These are phyloP conservation scores for Drosophila mayri DNA, from an alignment of 1,140 invertebrate species.

Conservation along the genomic window DNA sequence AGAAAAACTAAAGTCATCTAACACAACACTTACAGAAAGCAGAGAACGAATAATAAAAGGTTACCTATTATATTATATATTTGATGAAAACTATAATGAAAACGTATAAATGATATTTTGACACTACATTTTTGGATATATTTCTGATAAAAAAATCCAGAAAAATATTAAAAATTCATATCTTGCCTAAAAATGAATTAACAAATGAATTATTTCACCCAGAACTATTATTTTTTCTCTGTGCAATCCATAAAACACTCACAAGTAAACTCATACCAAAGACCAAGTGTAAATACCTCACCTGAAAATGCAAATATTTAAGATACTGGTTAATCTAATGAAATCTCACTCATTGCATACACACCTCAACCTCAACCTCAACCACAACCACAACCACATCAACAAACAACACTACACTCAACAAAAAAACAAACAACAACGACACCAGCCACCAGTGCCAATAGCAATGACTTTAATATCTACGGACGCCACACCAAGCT, in stretches of 20 bases:
- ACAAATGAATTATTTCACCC: no score
- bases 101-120: no score
- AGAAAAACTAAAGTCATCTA: conserved; percentile 38
- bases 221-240: conserved; percentile 13
- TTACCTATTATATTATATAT: no score
- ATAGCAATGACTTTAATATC: conserved; percentile 77
- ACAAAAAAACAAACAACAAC: conserved; percentile 16
- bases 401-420: conserved; percentile 25
- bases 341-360: conserved; percentile 79
- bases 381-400: conserved; percentile 14
- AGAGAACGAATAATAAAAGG: conserved; percentile 19
- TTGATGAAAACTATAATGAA: no score
- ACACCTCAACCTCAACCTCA: conserved; percentile 51
- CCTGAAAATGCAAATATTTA: conserved; percentile 51
- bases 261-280: conserved; percentile 10
- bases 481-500: conserved; percentile 80
- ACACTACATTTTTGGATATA: no score
- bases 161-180: no score
- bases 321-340: conserved; percentile 75
- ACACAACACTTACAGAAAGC: conserved; percentile 7
- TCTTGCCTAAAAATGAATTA: no score
- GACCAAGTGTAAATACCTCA: conserved; percentile 64
- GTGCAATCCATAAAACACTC: conserved; percentile 11
- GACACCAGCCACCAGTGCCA: conserved; percentile 49
- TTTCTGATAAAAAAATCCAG: no score